A percentile compares a stretch with the other conserved stretches of the same genome.
phyloP scores from a whole-genome alignment of 23 tunicate species.

The Pegea sp. region DNA sequence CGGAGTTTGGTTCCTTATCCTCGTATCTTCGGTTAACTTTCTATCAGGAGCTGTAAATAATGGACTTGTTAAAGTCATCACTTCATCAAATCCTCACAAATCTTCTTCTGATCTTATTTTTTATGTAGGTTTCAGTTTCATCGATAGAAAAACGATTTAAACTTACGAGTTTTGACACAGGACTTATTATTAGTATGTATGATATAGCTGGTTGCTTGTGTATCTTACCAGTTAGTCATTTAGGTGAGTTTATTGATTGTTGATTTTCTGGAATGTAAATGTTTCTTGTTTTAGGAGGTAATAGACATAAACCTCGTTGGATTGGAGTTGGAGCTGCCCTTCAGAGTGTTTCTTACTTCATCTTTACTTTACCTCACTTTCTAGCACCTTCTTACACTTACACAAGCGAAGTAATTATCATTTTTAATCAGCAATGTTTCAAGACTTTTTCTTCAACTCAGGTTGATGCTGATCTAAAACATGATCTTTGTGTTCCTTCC shows the following conservation, averaged over 20 bases:
- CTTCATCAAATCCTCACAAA: too few species aligned
- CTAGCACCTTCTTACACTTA: neutral
- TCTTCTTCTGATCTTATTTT: neutral
- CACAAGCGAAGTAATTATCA: too few species aligned
- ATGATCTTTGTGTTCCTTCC: too few species aligned
- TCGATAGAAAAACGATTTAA: conserved; percentile 56
- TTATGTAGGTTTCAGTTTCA: conserved; percentile 45
- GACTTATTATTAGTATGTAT: conserved; percentile 64
- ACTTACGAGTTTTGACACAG: conserved; percentile 49
- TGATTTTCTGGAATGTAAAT: too few species aligned
- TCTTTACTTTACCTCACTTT: neutral
- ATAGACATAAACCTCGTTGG: neutral
- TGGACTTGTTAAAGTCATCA: conserved; percentile 54
- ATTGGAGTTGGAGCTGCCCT: neutral
- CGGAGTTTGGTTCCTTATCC: conserved; percentile 48
- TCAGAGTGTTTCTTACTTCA: neutral
- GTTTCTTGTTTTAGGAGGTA: conserved; percentile 1
- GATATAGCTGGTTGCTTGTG: conserved; percentile 75
- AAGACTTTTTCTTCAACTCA: too few species aligned
- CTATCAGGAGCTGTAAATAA: conserved; percentile 43
- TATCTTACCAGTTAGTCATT: conserved; percentile 57
- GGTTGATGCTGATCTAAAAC: too few species aligned
- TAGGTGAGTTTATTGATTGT: conserved; percentile 20
- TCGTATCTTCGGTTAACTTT: conserved; percentile 51
- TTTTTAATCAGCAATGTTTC: too few species aligned